Base-by-base conservation (phyloP, 2,888 invertebrate genomes). In the Hypena proboscidalis region DNA sequence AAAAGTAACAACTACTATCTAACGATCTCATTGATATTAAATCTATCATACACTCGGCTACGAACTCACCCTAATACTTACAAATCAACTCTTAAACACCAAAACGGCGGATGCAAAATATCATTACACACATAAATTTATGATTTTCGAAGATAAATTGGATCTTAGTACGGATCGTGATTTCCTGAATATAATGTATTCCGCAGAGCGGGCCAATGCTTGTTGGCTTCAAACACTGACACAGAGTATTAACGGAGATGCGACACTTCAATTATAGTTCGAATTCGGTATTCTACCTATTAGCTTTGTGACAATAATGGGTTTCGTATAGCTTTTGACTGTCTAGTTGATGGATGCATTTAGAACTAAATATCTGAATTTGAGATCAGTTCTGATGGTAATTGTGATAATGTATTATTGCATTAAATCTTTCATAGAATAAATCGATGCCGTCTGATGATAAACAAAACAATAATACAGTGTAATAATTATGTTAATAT, bases 141-240 rank as follows among this genome's bases (percentile, higher is more conserved):
- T 85, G 84, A 86, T 85, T 87, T 88, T 82, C 71, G 78, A 87
- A 83, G 86, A 89, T 88, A 89, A 86, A 90, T 87, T 83, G 85
- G 80, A 77, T 76, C 75, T 74, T 80, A 77, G 81, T 75, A 75
- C 71, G 69, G 78, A 35, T 85, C 85, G 86, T 88, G 89, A 88
- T 88, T 89, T 90, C 90, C 89, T 88, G 85, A 77, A 77, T 81
- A 72, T 88, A 89, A 89, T 88, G 77, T 88, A 89, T 89, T 83
- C 87, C 65, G 75, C 72, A 69, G 72, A 75, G 78, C 77, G 76
- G 70, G 57, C 71, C 66, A 73, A 74, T 74, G 65, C 54, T 63
- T 47, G 56, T 55, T 63, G 60, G 51, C 49, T 63, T 69, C 74
- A 83, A 85, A 86, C 81, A 80, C 79, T 83, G 80, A 67, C 85